These are phyloP conservation scores for Seira sanloemensis DNA, from an alignment of 2,888 invertebrate species.

Conservation along the genomic window DNA sequence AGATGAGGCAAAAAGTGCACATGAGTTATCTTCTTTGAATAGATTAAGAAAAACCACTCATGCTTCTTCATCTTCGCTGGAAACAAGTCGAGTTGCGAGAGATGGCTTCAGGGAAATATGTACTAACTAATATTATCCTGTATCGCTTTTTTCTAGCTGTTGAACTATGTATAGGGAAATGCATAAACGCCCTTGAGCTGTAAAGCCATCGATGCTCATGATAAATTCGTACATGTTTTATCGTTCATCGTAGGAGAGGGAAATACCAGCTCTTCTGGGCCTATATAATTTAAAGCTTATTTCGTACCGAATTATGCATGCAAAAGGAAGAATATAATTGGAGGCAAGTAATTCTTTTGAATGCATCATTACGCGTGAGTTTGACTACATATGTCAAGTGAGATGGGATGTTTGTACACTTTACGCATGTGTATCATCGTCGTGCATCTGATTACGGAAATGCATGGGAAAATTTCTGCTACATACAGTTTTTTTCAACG, in stretches of 20 bases:
- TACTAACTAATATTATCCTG: neutral
- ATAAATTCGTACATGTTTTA: neutral
- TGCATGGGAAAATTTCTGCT: constrained; percentile 18
- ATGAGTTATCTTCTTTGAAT: neutral
- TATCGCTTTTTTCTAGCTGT: neutral
- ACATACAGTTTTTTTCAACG: neutral
- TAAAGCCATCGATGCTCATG: neutral
- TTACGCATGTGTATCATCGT: neutral
- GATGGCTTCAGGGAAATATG: neutral
- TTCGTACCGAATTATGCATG: neutral
- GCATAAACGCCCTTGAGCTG: neutral
- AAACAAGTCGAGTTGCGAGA: neutral
- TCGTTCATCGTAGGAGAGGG: neutral
- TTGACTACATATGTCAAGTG: neutral
- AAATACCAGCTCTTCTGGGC: too few relatives aligned
- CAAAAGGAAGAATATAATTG: neutral
- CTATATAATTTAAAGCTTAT: neutral
- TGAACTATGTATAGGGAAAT: neutral
- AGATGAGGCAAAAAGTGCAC: neutral
- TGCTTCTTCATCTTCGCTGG: neutral
- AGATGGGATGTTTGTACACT: neutral
- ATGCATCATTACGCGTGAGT: neutral
- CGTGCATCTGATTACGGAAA: constrained; percentile 39
- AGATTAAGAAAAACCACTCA: neutral
- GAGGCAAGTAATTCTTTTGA: neutral